phyloP scores from a whole-genome alignment of 1,140 invertebrate genomes.

The Brachionus plicatilis region DNA sequence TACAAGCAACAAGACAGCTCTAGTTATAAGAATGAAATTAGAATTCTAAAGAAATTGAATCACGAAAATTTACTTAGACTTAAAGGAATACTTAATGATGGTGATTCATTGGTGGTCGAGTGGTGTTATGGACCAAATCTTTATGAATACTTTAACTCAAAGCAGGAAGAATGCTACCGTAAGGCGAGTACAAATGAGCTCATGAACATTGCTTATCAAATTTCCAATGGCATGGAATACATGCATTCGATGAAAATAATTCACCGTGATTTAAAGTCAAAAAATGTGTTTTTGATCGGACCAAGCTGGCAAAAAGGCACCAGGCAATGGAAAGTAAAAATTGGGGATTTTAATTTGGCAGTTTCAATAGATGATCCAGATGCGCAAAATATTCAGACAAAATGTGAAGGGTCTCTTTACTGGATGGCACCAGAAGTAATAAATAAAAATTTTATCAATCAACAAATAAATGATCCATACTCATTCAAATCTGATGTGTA shows the following conservation, averaged over 20 bases:
- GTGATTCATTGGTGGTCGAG: slow-evolving; percentile 74
- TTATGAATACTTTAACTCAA: slow-evolving; percentile 53
- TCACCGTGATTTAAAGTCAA: slow-evolving; percentile 53
- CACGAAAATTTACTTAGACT: slow-evolving; percentile 84
- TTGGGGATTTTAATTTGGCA: slow-evolving; percentile 97
- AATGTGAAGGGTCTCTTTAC: slow-evolving; percentile 4
- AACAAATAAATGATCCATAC: slow-evolving; percentile 81
- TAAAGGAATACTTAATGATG: slow-evolving; percentile 83
- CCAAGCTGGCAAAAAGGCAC: neutral
- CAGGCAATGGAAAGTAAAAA: slow-evolving; percentile 76
- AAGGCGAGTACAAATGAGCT: slow-evolving; percentile 59
- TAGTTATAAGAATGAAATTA: slow-evolving; percentile 61
- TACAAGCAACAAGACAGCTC: neutral
- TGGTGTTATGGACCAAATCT: slow-evolving; percentile 52
- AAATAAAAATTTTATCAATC: slow-evolving; percentile 65
- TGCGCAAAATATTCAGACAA: neutral
- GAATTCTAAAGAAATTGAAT: slow-evolving; percentile 74
- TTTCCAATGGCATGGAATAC: slow-evolving; percentile 52
- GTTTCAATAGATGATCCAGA: slow-evolving; percentile 95
- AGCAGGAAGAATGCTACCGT: slow-evolving; percentile 61
- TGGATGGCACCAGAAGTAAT: slow-evolving; percentile 85
- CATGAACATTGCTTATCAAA: slow-evolving; percentile 48
- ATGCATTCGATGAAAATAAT: slow-evolving; percentile 53
- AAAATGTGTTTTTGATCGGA: slow-evolving; percentile 50
- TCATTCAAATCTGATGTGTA: slow-evolving; percentile 98